Base-by-base conservation (phyloP, 2,888 invertebrate species). In the Orthosia gracilis region DNA sequence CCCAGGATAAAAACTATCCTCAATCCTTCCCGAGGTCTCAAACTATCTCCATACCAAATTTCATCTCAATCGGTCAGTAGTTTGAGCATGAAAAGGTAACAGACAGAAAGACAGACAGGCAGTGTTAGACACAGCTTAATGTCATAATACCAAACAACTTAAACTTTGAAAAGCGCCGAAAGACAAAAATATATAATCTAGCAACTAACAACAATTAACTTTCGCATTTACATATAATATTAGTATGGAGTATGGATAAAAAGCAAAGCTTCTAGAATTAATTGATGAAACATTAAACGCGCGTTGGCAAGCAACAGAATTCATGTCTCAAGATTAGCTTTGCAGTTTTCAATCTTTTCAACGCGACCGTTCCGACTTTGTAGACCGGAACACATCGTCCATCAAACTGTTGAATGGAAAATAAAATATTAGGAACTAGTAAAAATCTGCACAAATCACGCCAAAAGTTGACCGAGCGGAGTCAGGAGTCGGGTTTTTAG, bases 381-480 rank as follows among this genome's bases (percentile, higher is more conserved):
- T 59, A n/a, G 26, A 54, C 15, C 23, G 31, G 49, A 57, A n/a
- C 45, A 58, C 47, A 23, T 52, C 64, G 49, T 73, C 54, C 40
- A 73, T 54, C 74, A 73, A 78, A 80, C 80, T 78, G 80, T 78
- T 78, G 77, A 78, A 74, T 52, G 61, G 49, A 57, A 78, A 78
- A 80, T 80, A 74, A 74, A 66, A 52, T 50, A 65, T 79, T 47
- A 50, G 49, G n/a, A 78, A 23, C 65, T n/a, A 61, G 62, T 74
- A 21, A 52, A 59, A 52, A 62, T 50, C 50, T 7, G 45, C 75
- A 47, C 47, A 57, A 61, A 62, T 55, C 75, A 62, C 75, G 18
- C 50, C 55, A 67, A 52, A 74, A 74, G 61, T 74, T 67, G 61
- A 67, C 17, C 21, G 26, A 62, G 55, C 31, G 40, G 50, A 26